phyloP scores from a whole-genome alignment of 1,140 invertebrate species.

The Dreissena polymorpha region DNA sequence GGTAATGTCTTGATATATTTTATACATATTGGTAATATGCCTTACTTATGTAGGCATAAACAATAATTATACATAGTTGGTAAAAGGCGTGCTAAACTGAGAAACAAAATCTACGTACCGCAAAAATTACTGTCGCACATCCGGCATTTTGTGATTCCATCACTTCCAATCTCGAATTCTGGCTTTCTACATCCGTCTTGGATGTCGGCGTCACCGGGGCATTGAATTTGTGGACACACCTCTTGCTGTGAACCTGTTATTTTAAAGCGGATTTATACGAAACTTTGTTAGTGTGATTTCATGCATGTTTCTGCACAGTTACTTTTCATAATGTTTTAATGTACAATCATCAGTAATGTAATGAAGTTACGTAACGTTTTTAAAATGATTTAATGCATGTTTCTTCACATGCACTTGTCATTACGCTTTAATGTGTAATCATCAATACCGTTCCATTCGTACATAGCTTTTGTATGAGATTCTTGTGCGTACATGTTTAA shows the following conservation, averaged over 20 bases:
- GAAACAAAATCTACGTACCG: slow-evolving; percentile 4
- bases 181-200: slow-evolving; percentile 6
- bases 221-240: slow-evolving; percentile 1
- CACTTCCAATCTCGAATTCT: slow-evolving; percentile 6
- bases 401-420: too few relatives aligned
- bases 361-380: too few relatives aligned
- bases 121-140: slow-evolving; percentile 20
- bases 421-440: too few relatives aligned
- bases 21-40: not conserved
- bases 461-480: too few relatives aligned
- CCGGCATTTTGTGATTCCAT: slow-evolving; percentile 17
- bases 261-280: too few relatives aligned
- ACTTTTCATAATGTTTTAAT: too few relatives aligned
- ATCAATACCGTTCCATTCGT: too few relatives aligned
- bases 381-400: too few relatives aligned
- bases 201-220: not conserved
- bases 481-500: too few relatives aligned
- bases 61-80: not conserved
- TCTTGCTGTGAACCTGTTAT: not conserved
- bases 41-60: not conserved
- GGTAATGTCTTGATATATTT: not conserved
- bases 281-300: too few relatives aligned
- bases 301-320: too few relatives aligned
- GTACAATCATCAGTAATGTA: too few relatives aligned
- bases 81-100: not conserved